Evolutionary conservation across 2,888 invertebrate species (phyloP).

Genomic region (Phaonia tiefii): DNA sequence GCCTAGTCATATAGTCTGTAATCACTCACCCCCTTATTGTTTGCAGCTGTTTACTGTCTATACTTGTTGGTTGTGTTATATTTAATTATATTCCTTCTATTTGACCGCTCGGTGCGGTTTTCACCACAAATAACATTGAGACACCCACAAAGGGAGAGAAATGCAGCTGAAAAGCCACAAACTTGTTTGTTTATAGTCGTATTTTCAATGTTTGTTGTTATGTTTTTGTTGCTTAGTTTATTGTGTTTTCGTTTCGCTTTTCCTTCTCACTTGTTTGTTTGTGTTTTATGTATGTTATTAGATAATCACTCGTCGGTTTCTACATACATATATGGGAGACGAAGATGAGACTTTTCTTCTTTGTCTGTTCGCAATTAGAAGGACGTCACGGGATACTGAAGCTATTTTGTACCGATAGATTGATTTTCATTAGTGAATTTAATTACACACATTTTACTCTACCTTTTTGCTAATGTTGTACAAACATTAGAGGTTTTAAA

Average conservation of each 20-base stretch:
- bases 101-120: constrained; percentile 56
- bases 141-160: constrained; percentile 27
- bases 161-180: background rate
- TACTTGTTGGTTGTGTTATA: too few species aligned
- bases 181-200: constrained; percentile 17
- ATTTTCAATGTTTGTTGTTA: constrained; percentile 35
- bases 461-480: too few species aligned
- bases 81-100: background rate
- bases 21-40: constrained; percentile 10
- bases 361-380: too few species aligned
- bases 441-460: too few species aligned
- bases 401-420: too few species aligned
- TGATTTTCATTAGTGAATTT: too few species aligned
- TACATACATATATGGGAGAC: too few species aligned
- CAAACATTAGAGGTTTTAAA: too few species aligned
- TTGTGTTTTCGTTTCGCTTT: constrained; percentile 15
- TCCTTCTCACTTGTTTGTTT: background rate
- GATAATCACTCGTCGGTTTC: constrained; percentile 50
- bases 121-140: constrained; percentile 34
- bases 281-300: constrained; percentile 38
- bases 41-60: background rate
- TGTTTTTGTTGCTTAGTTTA: constrained; percentile 40
- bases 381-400: too few species aligned
- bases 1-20: background rate
- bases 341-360: too few species aligned